Evolutionary conservation across 2,113 vertebrate genomes (phyloP).

Genomic region (Phalacrocorax carbo): DNA sequence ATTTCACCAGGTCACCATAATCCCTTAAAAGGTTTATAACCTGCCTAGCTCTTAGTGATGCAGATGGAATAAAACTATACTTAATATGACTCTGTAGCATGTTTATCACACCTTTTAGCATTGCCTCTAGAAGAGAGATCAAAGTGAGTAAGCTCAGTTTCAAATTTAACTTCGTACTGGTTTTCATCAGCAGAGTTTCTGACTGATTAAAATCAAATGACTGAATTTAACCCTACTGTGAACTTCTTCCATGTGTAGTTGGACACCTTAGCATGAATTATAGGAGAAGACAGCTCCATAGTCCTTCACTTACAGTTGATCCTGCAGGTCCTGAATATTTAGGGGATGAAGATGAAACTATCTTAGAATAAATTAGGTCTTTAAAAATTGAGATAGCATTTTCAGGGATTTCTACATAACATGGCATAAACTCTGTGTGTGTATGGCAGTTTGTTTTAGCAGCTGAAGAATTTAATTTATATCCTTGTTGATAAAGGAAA

Average conservation of each 20-base stretch:
- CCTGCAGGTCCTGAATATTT: background rate
- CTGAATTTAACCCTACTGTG: background rate
- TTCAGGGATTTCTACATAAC: background rate
- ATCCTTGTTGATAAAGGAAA: background rate
- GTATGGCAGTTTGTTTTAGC: background rate
- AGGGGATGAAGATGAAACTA: background rate
- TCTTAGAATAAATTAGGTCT: background rate
- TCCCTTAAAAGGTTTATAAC: background rate
- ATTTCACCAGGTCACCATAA: background rate
- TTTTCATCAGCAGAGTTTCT: background rate
- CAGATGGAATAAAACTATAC: background rate
- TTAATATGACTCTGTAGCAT: background rate
- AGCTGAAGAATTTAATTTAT: background rate
- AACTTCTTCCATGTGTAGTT: background rate
- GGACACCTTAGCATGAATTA: background rate
- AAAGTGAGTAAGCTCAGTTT: background rate
- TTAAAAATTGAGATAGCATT: background rate
- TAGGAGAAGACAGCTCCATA: background rate
- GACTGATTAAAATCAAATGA: background rate
- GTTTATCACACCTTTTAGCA: background rate
- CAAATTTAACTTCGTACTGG: background rate
- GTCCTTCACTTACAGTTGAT: background rate
- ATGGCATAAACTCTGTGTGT: background rate
- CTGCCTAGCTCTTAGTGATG: background rate
- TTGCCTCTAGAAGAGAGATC: background rate